These are phyloP conservation scores for Eudyptes chrysolophus DNA, from an alignment of 2,113 vertebrate species.

Conservation along the genomic window DNA sequence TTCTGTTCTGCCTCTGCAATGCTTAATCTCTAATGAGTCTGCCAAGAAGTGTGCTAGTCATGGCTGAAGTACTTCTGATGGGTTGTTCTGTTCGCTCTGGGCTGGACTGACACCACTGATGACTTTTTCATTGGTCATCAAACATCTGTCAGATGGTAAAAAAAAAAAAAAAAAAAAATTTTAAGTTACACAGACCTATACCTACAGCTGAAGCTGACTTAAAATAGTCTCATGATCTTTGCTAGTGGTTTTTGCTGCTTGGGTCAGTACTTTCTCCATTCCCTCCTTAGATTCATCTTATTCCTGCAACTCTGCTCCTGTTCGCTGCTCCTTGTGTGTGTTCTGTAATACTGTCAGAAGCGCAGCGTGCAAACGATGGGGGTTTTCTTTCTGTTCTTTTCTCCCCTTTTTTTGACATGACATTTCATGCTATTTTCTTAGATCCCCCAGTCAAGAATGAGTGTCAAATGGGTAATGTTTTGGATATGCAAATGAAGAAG, in stretches of 20 bases:
- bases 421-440: neutral
- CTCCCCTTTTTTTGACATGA: neutral
- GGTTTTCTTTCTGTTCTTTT: neutral
- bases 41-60: neutral
- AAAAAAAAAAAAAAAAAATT: neutral
- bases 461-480: neutral
- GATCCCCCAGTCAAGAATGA: neutral
- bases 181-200: neutral
- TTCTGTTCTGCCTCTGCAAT: neutral
- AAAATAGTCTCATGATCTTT: neutral
- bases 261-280: neutral
- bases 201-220: neutral
- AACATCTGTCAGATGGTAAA: neutral
- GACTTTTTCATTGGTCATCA: neutral
- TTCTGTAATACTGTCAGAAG: neutral
- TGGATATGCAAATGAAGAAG: neutral
- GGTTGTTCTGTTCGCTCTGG: neutral
- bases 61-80: neutral
- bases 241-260: neutral
- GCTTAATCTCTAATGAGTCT: neutral
- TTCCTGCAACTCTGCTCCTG: neutral
- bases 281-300: neutral
- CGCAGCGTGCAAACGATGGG: accelerated
- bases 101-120: neutral
- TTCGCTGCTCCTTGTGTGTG: neutral